Evolutionary conservation across 2,888 invertebrate species (phyloP), one percentile per base, ranked within the genome.

Genomic region (Rhimphoctona megacephalus): DNA sequence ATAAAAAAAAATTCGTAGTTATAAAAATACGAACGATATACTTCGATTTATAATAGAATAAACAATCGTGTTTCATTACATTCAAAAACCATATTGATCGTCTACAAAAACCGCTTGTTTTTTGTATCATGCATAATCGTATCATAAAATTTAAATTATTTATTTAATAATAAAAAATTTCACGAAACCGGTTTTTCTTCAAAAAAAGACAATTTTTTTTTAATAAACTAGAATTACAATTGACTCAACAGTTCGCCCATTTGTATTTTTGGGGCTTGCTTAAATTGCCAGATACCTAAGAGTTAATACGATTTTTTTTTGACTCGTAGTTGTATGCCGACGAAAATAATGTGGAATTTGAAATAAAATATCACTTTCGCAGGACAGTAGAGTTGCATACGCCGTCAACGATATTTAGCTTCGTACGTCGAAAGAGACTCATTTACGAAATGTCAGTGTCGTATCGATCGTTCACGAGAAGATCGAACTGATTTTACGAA

Each of bases 401-500:
- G 11, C 25, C 69, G 69, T 25, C 22, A 43, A 49, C 30, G 30
- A 70, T 70, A 46, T 46, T 70, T 11, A 46, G 49, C 6, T 70
- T 49, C 46, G 33, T 4, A 33, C 49, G 49, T 30, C 70, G 70
- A 30, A 19, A 49, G 39, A 70, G 17, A 46, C 9, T 73, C 54
- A 30, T 33, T 33, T 36, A 22, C 9, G 30, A 36, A 36, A 36
- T 57, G 54, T 54, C 22, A 14, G 5, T 7, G 30, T 22, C 22
- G 57, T 73, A 39, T 22, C 6, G 22, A 74, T 57, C 54, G 39
- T 49, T 30, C 70, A 19, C 14, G 11, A 11, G 43, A 43, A 43
- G 11, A 43, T 33, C 43, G 54, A 67, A 77, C 61, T 70, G 30
- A 25, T 61, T 82, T 86, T 85, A 87, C 82, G 82, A 89, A 88